Percentiles rank a stretch among this genome's conserved stretches.
Conservation (phyloP, 2,797 vertebrate genomes). For the Erpetoichthys calabaricus region DNA sequence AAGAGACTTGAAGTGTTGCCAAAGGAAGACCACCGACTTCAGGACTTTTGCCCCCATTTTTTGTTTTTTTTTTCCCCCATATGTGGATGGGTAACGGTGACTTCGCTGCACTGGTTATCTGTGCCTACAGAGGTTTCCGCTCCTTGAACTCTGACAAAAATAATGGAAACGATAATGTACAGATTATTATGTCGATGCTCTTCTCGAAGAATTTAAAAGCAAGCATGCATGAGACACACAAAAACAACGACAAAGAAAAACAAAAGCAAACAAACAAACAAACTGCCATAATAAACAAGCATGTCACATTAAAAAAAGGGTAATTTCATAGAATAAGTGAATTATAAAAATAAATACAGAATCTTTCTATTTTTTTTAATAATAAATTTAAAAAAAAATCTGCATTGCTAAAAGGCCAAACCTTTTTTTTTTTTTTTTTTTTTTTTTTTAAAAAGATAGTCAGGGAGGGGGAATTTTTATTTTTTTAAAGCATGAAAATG, state of each 20-base stretch:
- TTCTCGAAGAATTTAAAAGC: conserved; percentile 40
- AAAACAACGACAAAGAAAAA: conserved; percentile 5
- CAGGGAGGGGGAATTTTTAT: conserved; percentile 7
- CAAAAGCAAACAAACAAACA: conserved; percentile 42
- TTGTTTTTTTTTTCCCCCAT: conserved; percentile 34
- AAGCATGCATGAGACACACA: conserved; percentile 45
- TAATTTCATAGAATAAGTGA: conserved; percentile 61
- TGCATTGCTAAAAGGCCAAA: conserved; percentile 66
- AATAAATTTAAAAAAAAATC: conserved; percentile 49
- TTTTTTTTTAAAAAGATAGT: conserved; percentile 11
- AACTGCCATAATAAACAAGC: conserved; percentile 79
- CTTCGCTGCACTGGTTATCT: conserved; percentile 26
- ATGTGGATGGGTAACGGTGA: conserved; percentile 14
- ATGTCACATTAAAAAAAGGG: conserved; percentile 53
- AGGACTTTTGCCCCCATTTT: conserved; percentile 12
- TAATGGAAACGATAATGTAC: not conserved
- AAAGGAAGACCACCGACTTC: too few species aligned
- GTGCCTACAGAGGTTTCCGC: not conserved
- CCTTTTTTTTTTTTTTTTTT: conserved; percentile 38
- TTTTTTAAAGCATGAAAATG: conserved; percentile 20
- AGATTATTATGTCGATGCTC: conserved; percentile 44
- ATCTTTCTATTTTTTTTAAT: conserved; percentile 72
- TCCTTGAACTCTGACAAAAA: too few species aligned
- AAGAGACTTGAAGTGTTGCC: too few species aligned
- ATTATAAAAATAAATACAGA: conserved; percentile 50